A percentile compares a stretch with the other conserved stretches of the same genome.
These are phyloP conservation scores for western clawed frog (Xenopus tropicalis) DNA, from an alignment of 2,113 vertebrate genomes.

Conservation along the genomic window DNA sequence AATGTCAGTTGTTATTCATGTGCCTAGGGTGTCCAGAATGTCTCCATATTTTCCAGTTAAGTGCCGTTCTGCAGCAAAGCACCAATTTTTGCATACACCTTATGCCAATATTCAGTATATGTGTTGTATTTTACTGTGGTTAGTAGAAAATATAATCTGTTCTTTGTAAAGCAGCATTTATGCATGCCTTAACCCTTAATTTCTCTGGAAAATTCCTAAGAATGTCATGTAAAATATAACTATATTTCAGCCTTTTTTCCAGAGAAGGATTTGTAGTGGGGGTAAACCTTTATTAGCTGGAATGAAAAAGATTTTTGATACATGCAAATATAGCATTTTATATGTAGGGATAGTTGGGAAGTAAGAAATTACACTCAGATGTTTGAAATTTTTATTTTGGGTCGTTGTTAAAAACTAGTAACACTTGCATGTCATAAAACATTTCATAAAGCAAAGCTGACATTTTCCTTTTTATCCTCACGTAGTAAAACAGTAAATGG, in stretches of 20 bases:
- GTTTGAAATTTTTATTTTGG: neutral
- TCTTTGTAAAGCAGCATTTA: neutral
- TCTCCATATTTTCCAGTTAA: neutral
- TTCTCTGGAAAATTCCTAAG: neutral
- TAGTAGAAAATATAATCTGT: neutral
- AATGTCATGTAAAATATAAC: neutral
- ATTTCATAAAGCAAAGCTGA: neutral
- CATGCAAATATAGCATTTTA: neutral
- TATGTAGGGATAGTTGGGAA: neutral
- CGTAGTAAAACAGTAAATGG: neutral
- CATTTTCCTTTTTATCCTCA: too few relatives aligned
- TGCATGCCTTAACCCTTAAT: constrained; percentile 8
- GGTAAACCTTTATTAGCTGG: neutral
- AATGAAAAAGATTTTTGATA: neutral
- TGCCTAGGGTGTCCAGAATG: neutral
- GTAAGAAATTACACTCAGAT: neutral
- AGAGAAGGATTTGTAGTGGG: neutral
- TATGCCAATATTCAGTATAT: neutral
- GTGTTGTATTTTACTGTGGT: neutral
- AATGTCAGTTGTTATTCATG: neutral
- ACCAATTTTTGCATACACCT: neutral
- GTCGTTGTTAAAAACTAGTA: neutral
- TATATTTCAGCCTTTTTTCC: neutral
- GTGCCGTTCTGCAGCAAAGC: neutral
- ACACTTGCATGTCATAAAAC: neutral